A percentile compares a stretch with the other conserved stretches of the same genome.
phyloP scores from a whole-genome alignment of 2,797 vertebrate genomes.

The Ceryle rudis region DNA sequence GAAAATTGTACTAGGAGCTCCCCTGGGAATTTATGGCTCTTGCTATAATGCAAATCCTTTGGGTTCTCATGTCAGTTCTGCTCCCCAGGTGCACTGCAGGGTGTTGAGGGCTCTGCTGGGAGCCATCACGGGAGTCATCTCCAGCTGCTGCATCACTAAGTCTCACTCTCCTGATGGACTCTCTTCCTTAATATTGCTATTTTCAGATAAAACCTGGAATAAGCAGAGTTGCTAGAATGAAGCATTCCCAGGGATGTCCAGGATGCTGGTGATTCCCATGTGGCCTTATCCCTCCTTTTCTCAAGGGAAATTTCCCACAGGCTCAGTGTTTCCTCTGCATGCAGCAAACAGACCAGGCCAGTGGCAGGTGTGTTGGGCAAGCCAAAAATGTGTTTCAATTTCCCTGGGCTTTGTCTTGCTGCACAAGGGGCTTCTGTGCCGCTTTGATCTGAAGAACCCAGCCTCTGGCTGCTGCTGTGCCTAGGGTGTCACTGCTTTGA shows the following conservation, averaged over 20 bases:
- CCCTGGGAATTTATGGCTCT: background rate
- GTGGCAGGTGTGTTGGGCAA: background rate
- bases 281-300: background rate
- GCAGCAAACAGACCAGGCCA: background rate
- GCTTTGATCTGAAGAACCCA: background rate
- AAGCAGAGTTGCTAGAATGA: background rate
- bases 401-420: background rate
- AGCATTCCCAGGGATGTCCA: background rate
- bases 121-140: background rate
- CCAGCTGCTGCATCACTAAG: background rate
- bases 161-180: background rate
- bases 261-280: background rate
- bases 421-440: background rate
- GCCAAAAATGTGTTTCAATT: background rate
- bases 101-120: background rate
- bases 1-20: background rate
- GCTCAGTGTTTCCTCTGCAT: too few relatives aligned
- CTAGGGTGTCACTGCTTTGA: background rate
- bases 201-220: background rate
- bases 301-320: too few relatives aligned
- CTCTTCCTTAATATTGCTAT: background rate
- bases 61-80: background rate
- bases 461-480: background rate
- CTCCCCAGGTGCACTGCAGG: background rate
- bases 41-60: background rate